These are phyloP conservation scores for Orchesella flavescens DNA, from an alignment of 2,888 invertebrate genomes.

Conservation along the genomic window DNA sequence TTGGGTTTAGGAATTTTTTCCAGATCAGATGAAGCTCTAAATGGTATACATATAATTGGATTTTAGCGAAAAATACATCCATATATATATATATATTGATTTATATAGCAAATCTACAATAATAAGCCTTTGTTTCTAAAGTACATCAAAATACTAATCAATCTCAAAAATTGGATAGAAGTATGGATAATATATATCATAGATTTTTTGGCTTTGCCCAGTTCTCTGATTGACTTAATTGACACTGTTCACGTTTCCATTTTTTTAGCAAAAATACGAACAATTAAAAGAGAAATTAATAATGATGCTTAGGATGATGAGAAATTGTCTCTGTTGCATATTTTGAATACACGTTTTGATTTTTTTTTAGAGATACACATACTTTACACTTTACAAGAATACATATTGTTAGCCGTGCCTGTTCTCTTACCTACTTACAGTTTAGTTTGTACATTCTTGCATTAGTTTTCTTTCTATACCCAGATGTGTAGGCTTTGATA, in stretches of 20 bases:
- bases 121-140: too few species aligned
- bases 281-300: background rate
- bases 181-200: background rate
- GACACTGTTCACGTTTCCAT: slow-evolving; percentile 25
- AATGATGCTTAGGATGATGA: background rate
- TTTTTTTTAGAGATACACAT: background rate
- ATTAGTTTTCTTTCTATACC: too few species aligned
- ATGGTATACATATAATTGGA: background rate
- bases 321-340: slow-evolving; percentile 23
- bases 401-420: background rate
- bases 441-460: too few species aligned
- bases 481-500: too few species aligned
- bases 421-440: background rate
- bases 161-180: background rate
- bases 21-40: slow-evolving; percentile 1
- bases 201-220: slow-evolving; percentile 7
- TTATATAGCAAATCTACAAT: background rate
- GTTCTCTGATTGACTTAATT: slow-evolving; percentile 13
- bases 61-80: background rate
- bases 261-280: slow-evolving; percentile 8
- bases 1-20: background rate
- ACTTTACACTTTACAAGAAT: background rate
- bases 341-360: slow-evolving; percentile 15
- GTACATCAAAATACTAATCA: background rate
- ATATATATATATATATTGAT: background rate